Base-by-base conservation (phyloP, 37 sponge, comb jelly and placozoan genomes). In the Cliona cf. orientalis region DNA sequence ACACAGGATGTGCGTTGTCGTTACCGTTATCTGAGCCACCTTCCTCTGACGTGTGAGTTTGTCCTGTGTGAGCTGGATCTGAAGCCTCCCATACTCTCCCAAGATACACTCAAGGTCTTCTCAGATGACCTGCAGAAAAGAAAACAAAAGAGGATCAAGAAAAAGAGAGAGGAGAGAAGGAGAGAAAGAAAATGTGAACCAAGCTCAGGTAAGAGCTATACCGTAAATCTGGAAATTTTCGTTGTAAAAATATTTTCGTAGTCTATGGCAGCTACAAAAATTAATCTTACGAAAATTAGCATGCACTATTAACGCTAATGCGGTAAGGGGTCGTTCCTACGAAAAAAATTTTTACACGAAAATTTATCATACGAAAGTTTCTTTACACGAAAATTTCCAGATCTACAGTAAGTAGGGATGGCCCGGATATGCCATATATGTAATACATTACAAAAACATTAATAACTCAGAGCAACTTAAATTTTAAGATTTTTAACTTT, bases 41-140 rank as follows among this genome's bases (percentile, higher is more conserved):
- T 96, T 17, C 94, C 97, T 17, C 82, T 96, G 6, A 90, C 91
- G 0, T 90, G 91, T 80, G 81, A 91, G 71, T 81, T 96, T 55
- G 82, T 38, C 1, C 70, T 96, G 66, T 93, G 94, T 80, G 97
- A 96, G 65, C 66, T 96, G 3, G 89, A 96, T 19, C 88, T 96
- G 7, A 46, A 29, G 39, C 91, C 91, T 34, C 94, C 94, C 3
- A 36, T 81, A 0, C 46, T 94, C 17, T 94, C 94, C 21, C 41
- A 21, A 5, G 66, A 58, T 17, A 90, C 81, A 21, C 84, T 94
- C 40, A 26, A n/a, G 29, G n/a, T 40, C 61, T 94, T 82, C 84
- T 56, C 78, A 65, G 90, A 69, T 46, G 81, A 89, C 33, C 75
- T 93, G 9, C 74, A 85, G 56, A 81, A 49, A 40, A 43, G 90